A percentile compares a stretch with the other conserved stretches of the same genome.
phyloP scores from a whole-genome alignment of 2,113 vertebrate genomes.

The Nibea albiflora region DNA sequence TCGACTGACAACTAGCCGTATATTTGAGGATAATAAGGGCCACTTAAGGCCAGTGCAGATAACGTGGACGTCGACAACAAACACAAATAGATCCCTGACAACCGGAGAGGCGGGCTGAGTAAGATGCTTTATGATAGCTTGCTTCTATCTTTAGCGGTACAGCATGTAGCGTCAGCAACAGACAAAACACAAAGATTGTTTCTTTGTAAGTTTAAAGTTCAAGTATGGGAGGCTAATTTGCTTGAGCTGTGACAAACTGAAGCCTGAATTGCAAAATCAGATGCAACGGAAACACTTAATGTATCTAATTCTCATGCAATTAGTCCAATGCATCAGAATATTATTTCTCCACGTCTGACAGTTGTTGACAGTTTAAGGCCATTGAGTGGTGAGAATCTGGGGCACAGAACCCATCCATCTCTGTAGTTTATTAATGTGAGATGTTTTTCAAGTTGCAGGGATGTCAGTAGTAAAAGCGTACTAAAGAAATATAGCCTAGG shows the following conservation, averaged over 20 bases:
- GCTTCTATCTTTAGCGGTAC: slow-evolving; percentile 38
- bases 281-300: not conserved
- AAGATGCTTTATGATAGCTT: slow-evolving; percentile 51
- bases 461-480: not conserved
- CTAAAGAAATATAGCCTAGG: not conserved
- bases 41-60: slow-evolving; percentile 68
- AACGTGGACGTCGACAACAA: slow-evolving; percentile 56
- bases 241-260: not conserved
- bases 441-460: not conserved
- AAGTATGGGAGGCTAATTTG: not conserved
- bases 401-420: slow-evolving; percentile 6
- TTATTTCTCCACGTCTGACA: slow-evolving; percentile 26
- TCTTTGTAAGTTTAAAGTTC: slow-evolving; percentile 3
- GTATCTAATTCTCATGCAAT: slow-evolving; percentile 7
- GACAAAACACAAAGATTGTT: not conserved
- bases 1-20: slow-evolving; percentile 60
- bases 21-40: slow-evolving; percentile 73
- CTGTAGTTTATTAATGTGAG: not conserved
- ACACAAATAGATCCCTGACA: slow-evolving; percentile 53
- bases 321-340: slow-evolving; percentile 5
- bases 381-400: slow-evolving; percentile 39
- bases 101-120: slow-evolving; percentile 27
- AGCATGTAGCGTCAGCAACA: slow-evolving; percentile 7
- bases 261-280: not conserved
- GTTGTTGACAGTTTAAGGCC: slow-evolving; percentile 49